phyloP scores from a whole-genome alignment of 2,888 invertebrate genomes.

The Aleiodes alternator region DNA sequence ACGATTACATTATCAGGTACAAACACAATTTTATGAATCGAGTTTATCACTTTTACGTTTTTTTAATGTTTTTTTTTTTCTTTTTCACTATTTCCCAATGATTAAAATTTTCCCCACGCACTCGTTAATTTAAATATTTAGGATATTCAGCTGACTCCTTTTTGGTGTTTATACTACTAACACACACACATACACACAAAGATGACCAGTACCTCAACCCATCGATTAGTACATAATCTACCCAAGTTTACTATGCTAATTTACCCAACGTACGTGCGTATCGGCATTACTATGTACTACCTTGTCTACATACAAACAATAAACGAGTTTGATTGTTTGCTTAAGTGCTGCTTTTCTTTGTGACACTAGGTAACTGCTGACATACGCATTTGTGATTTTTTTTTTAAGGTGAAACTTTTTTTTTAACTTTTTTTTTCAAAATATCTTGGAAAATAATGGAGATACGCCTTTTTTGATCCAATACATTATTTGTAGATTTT shows the following conservation, averaged over 20 bases:
- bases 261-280: conserved; percentile 51
- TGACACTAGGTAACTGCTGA: not conserved
- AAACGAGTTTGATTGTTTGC: conserved; percentile 1
- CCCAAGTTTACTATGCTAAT: conserved; percentile 48
- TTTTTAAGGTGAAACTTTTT: too few relatives aligned
- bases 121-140: conserved; percentile 5
- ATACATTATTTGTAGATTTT: too few relatives aligned
- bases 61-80: too few relatives aligned
- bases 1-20: conserved; percentile 8
- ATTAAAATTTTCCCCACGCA: conserved; percentile 19
- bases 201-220: conserved; percentile 15
- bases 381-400: not conserved
- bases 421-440: too few relatives aligned
- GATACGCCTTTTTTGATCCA: too few relatives aligned
- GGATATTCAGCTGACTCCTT: conserved; percentile 8
- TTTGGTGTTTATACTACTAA: not conserved
- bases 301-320: conserved; percentile 11
- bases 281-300: conserved; percentile 37
- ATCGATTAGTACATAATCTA: conserved; percentile 24
- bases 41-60: conserved; percentile 5
- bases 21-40: not conserved
- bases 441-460: too few relatives aligned
- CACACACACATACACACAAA: conserved; percentile 7
- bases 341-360: not conserved
- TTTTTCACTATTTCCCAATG: too few relatives aligned